Base-by-base conservation (phyloP, 2,113 vertebrate species). In the Paraplagusia blochii region DNA sequence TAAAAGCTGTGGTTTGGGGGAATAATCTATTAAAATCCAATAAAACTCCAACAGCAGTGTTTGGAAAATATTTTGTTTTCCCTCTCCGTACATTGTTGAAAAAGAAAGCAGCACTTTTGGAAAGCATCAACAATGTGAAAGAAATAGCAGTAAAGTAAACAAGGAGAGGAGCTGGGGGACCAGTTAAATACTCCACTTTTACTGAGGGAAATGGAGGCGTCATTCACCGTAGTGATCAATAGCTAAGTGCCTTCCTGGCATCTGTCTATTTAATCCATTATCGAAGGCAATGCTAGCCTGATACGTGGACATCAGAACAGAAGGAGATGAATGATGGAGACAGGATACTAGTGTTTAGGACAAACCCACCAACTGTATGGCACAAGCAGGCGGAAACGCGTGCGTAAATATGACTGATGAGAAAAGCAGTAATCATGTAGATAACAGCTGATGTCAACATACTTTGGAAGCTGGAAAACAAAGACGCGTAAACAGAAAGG, bases 261-360 rank as follows among this genome's bases (percentile, higher is more conserved):
- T 89, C 85, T 81, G 68, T 77, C 72, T 81, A 74, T 88, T 88
- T 87, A 90, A 91, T 90, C 85, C 88, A 90, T 90, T 88, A 90
- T 77, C 66, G 16, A 77, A 60, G 73, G 70, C 72, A 59, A 79
- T 70, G 71, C 66, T 58, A 80, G 79, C 44, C 63, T 54, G 49
- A 43, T 8, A 38, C n/a, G 51, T 47, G 43, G 54, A 60, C 17
- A 67, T 52, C 57, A 60, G 54, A 76, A 44, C 52, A 51, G 61
- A 56, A 63, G 66, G 68, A 50, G 50, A 9, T 42, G 62, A 67
- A 46, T 15, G 57, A 82, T 47, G 53, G 61, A 53, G n/a, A 72
- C 53, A 67, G 69, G 74, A 79, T 51, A 39, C 60, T 62, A 53
- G 60, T 39, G 45, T 44, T 44, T 7, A 5, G 36, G 58, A 68